phyloP scores from a whole-genome alignment of 2,113 vertebrate genomes.

The Uria aalge region DNA sequence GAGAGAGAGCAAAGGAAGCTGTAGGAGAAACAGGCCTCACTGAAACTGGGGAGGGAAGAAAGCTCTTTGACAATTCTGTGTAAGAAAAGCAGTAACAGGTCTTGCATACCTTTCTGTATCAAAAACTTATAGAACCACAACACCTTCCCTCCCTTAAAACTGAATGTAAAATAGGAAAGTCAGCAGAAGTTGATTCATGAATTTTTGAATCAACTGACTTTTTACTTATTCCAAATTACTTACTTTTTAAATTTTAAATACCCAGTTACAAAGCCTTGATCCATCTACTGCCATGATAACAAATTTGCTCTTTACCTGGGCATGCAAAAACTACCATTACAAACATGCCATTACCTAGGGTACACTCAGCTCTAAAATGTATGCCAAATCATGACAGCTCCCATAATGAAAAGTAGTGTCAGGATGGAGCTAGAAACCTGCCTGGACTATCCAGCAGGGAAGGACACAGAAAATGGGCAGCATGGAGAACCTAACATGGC shows the following conservation, averaged over 20 bases:
- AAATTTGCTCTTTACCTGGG: background rate
- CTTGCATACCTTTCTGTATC: background rate
- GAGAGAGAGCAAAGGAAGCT: background rate
- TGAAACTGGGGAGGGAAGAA: background rate
- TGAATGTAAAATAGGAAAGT: background rate
- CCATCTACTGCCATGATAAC: background rate
- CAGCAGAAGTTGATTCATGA: background rate
- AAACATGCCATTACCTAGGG: background rate
- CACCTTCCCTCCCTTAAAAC: accelerated
- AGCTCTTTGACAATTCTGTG: background rate
- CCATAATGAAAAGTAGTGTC: background rate
- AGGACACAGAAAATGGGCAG: background rate
- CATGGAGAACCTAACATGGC: background rate
- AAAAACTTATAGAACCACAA: background rate
- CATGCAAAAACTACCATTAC: background rate
- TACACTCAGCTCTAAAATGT: background rate
- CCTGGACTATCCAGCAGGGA: background rate
- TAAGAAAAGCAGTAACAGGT: background rate
- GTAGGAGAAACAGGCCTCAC: background rate
- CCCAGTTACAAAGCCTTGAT: background rate
- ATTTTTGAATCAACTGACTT: background rate
- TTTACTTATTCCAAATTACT: background rate
- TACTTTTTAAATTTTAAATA: background rate
- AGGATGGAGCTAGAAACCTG: background rate
- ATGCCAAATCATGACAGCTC: background rate